A percentile compares a stretch with the other conserved stretches of the same genome.
phyloP scores from a whole-genome alignment of 2,113 vertebrate genomes.

The Odontophorus gujanensis region DNA sequence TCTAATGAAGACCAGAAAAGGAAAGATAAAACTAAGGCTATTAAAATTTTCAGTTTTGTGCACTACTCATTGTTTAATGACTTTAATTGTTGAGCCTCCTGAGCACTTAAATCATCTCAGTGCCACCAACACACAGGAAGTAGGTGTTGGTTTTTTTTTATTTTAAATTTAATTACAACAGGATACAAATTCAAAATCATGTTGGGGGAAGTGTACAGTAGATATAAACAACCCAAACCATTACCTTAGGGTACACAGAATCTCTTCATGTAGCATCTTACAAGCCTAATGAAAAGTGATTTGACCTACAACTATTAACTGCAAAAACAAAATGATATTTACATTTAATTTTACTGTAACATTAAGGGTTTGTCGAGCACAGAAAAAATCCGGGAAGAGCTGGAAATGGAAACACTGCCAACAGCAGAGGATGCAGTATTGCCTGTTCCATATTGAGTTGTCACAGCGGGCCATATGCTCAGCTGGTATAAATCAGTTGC shows the following conservation, averaged over 20 bases:
- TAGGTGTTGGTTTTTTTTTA: not conserved
- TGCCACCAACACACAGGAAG: constrained; percentile 74
- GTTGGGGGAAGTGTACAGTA: constrained; percentile 51
- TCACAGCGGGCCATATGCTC: not conserved
- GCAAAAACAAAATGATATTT: constrained; percentile 55
- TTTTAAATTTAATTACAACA: constrained; percentile 63
- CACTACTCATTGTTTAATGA: constrained; percentile 35
- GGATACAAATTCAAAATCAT: constrained; percentile 59
- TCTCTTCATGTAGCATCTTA: constrained; percentile 46
- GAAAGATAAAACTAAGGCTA: constrained; percentile 63
- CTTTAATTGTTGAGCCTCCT: constrained; percentile 61
- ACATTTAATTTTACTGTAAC: constrained; percentile 55
- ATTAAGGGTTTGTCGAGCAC: constrained; percentile 11
- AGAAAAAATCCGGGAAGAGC: constrained; percentile 14
- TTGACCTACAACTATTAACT: constrained; percentile 63
- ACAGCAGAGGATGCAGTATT: constrained; percentile 2
- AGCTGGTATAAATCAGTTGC: constrained; percentile 17
- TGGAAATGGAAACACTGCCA: constrained; percentile 15
- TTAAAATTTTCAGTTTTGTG: constrained; percentile 62
- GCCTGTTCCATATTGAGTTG: not conserved
- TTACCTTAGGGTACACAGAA: constrained; percentile 60
- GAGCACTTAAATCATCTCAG: constrained; percentile 48
- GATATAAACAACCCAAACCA: constrained; percentile 61
- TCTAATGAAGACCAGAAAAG: constrained; percentile 61
- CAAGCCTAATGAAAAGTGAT: constrained; percentile 64